Evolutionary conservation across 2,888 invertebrate genomes (phyloP), one percentile per base, ranked within the genome.

Genomic region (Erebia aethiops): DNA sequence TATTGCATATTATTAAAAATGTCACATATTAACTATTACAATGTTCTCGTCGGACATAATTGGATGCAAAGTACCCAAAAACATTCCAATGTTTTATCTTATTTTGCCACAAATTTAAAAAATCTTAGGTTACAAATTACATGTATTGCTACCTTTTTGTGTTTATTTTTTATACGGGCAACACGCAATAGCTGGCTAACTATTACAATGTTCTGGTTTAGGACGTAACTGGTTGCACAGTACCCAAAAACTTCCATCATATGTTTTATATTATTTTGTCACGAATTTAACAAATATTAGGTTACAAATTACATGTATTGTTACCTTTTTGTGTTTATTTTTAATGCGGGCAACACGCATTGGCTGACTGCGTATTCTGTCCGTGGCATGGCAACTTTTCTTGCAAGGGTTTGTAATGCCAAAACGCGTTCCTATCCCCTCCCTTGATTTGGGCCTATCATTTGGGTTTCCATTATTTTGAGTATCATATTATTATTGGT

Each of bases 301-400:
- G 46, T 11, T 11, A 13, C 14, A 51, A 14, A n/a, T n/a, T 14
- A 7, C 14, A 51, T 63, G 60, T 4, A 60, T 52, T 58, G 16
- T 46, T 56, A 9, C 10, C 4, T 13, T 35, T 58, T 51, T 56
- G 10, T 35, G 26, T 67, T 49, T 65, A 54, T 65, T 68, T 73
- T 67, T 73, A 67, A 54, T 35, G 60, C 71, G 75, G 78, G 77
- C 73, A 60, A 69, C 64, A 73, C 72, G 70, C 75, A 74, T 69
- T 75, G 74, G 78, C 78, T 79, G 76, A 74, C 62, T 71, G 56
- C 70, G 75, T 73, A 69, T 69, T 43, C 46, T 74, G 78, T 75
- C 78, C 78, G 63, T 76, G 79, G 79, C 80, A 79, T 80, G 76
- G 71, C 74, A 75, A 77, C 75, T 78, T 78, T 82, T 72, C 49